Evolutionary conservation across 2,888 invertebrate species (phyloP).

Genomic region (Sericinus montela): DNA sequence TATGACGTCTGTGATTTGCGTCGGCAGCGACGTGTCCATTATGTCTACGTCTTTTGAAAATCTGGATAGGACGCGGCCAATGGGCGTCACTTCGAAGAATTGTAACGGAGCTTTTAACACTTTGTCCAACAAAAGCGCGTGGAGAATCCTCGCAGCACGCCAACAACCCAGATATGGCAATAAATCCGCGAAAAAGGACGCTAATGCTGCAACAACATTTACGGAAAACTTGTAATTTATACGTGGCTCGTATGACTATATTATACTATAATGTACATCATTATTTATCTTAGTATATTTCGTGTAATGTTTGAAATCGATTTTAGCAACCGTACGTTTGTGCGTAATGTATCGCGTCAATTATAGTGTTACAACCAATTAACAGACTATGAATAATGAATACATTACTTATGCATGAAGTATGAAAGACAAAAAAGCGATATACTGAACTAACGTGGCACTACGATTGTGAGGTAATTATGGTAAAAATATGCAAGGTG

Average conservation of each 20-base stretch:
- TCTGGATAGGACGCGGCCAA: constrained; percentile 86
- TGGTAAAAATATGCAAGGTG: constrained; percentile 7
- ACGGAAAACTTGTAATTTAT: constrained; percentile 5
- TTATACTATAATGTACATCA: not conserved
- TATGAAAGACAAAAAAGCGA: constrained; percentile 5
- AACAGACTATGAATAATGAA: constrained; percentile 10
- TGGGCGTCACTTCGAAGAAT: constrained; percentile 89
- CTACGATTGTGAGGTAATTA: constrained; percentile 6
- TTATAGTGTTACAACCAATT: not conserved
- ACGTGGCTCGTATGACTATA: not conserved
- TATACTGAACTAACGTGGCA: constrained; percentile 2
- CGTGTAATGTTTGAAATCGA: not conserved
- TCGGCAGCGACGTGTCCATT: constrained; percentile 84
- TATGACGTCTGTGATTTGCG: constrained; percentile 82
- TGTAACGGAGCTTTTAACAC: constrained; percentile 84
- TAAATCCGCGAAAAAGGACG: constrained; percentile 83
- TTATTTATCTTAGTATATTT: not conserved
- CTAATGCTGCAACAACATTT: constrained; percentile 82
- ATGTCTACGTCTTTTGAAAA: constrained; percentile 88
- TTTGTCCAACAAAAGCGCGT: constrained; percentile 78
- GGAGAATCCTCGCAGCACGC: constrained; percentile 82
- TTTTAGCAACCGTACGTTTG: not conserved
- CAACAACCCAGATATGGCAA: constrained; percentile 84
- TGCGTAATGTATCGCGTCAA: not conserved
- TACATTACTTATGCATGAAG: constrained; percentile 13